These are phyloP conservation scores for Achlya flavicornis DNA, from an alignment of 2,888 invertebrate genomes.

Conservation along the genomic window DNA sequence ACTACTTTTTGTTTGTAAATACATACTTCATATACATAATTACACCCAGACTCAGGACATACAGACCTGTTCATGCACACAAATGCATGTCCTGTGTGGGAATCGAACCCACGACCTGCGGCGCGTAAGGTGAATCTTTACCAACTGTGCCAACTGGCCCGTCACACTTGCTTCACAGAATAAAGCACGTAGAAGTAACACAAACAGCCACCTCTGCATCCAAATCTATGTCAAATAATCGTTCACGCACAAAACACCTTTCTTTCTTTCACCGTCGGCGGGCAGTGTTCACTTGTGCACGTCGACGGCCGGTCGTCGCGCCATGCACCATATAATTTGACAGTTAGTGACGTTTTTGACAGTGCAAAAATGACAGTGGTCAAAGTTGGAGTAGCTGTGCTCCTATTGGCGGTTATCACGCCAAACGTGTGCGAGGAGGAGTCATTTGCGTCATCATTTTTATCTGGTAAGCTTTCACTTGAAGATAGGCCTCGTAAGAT, in stretches of 20 bases:
- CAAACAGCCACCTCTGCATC: constrained; percentile 21
- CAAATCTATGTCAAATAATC: constrained; percentile 28
- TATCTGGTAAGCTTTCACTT: constrained; percentile 86
- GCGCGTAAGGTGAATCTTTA: too few species aligned
- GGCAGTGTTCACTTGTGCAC: constrained; percentile 56
- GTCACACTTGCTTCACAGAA: too few species aligned
- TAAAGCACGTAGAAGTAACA: neutral
- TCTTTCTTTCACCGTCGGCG: constrained; percentile 58
- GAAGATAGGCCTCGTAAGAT: constrained; percentile 18
- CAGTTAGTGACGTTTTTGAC: constrained; percentile 44
- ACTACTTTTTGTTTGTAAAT: too few species aligned
- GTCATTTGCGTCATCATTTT: constrained; percentile 91
- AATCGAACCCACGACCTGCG: too few species aligned
- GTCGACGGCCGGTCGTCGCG: constrained; percentile 61
- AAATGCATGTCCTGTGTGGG: too few species aligned
- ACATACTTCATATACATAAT: too few species aligned
- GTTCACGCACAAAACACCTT: constrained; percentile 55
- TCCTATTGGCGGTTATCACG: constrained; percentile 48
- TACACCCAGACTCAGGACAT: too few species aligned
- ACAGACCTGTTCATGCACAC: too few species aligned
- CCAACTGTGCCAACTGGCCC: too few species aligned
- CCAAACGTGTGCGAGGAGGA: constrained; percentile 85
- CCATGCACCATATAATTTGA: constrained; percentile 48
- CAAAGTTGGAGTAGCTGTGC: constrained; percentile 45
- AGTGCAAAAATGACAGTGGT: constrained; percentile 63